Conservation (phyloP, 1,140 invertebrate genomes). For the Drosophila ohnishii region DNA sequence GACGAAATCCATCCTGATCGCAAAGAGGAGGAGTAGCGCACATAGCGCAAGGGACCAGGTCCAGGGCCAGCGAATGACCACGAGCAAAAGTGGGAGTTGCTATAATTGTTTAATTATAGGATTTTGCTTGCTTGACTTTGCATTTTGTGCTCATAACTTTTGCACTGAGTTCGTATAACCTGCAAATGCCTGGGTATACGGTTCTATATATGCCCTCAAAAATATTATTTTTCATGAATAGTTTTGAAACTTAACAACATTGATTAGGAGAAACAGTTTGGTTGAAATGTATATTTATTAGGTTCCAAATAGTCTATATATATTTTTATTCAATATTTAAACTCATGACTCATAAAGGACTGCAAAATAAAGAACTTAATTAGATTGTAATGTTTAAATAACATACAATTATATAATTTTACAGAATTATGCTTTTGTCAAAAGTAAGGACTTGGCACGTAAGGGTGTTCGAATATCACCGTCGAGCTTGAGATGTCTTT, state of each 20-base stretch:
- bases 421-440: no score
- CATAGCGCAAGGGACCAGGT: conserved; percentile 76
- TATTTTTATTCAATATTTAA: neutral
- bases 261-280: neutral
- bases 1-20: conserved; percentile 68
- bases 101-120: conserved; percentile 83
- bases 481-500: conserved; percentile 3
- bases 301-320: neutral
- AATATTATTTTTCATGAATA: neutral
- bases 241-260: neutral
- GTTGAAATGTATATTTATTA: neutral
- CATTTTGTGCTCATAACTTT: conserved; percentile 81
- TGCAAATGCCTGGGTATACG: conserved; percentile 29
- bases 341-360: no score
- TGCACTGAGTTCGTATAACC: conserved; percentile 72
- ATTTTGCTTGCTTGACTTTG: conserved; percentile 82
- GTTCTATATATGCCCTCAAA: conserved; percentile 11
- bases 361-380: neutral
- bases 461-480: conserved; percentile 27
- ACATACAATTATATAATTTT: neutral
- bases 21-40: conserved; percentile 83
- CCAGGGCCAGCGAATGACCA: conserved; percentile 64
- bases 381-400: neutral
- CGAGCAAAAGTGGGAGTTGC: conserved; percentile 83
- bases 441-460: neutral